phyloP scores from a whole-genome alignment of 2,888 invertebrate genomes.

The Spialia ferax region DNA sequence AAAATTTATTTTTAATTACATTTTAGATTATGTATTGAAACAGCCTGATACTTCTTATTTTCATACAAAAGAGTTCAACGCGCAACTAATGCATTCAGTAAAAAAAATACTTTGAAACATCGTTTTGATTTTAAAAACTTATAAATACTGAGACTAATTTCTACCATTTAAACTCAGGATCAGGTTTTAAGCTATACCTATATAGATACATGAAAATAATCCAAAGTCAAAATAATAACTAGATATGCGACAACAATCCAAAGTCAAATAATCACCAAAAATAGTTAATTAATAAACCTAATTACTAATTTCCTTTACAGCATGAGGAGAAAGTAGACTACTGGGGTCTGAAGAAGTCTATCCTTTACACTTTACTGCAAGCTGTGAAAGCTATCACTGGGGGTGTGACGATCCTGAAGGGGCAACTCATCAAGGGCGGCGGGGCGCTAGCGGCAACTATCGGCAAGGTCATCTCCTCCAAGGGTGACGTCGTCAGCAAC shows the following conservation, averaged over 20 bases:
- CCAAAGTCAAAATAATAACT: too few relatives aligned
- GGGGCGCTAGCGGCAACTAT: constrained; percentile 85
- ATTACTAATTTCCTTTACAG: constrained; percentile 38
- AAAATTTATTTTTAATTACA: too few relatives aligned
- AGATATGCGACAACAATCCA: too few relatives aligned
- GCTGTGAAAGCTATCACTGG: constrained; percentile 96
- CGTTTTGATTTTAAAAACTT: too few relatives aligned
- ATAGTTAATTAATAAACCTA: too few relatives aligned
- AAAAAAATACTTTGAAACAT: too few relatives aligned
- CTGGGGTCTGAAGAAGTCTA: constrained; percentile 93
- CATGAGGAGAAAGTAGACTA: constrained; percentile 86
- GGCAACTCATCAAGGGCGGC: constrained; percentile 94
- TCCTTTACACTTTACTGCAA: constrained; percentile 93
- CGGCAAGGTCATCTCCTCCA: constrained; percentile 88
- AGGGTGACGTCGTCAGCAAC: constrained; percentile 93
- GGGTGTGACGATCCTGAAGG: constrained; percentile 95
- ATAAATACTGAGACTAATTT: too few relatives aligned
- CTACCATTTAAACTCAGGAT: too few relatives aligned
- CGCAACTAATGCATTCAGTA: background rate
- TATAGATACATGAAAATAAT: too few relatives aligned
- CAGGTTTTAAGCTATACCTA: too few relatives aligned
- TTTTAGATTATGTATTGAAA: too few relatives aligned
- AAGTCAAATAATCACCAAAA: too few relatives aligned
- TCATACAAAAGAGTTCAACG: constrained; percentile 2
- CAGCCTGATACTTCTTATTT: background rate